Percentiles rank a stretch among this genome's conserved stretches.
phyloP scores from a whole-genome alignment of 2,113 vertebrate species.

The Osmerus mordax region DNA sequence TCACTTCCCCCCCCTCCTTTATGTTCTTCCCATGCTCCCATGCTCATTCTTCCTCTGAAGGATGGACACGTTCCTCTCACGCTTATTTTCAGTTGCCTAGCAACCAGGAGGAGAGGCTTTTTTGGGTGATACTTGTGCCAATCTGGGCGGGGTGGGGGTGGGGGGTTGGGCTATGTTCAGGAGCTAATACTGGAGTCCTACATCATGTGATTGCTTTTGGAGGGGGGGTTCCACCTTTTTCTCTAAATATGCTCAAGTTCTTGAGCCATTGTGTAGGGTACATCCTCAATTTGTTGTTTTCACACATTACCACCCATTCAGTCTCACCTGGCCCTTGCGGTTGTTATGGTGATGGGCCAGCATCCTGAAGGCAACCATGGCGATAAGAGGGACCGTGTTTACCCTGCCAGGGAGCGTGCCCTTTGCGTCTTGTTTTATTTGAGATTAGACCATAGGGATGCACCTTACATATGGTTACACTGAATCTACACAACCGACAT shows the following conservation, averaged over 20 bases:
- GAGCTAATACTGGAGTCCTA: background rate
- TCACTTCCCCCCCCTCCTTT: background rate
- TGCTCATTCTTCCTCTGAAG: conserved; percentile 20
- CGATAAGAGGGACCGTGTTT: too few species aligned
- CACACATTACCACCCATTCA: background rate
- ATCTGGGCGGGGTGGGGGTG: conserved; percentile 31
- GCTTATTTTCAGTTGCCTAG: conserved; percentile 70
- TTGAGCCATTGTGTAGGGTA: conserved; percentile 22
- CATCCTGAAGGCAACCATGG: conserved; percentile 12
- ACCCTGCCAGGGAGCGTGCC: background rate
- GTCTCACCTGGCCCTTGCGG: conserved; percentile 18
- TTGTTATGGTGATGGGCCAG: conserved; percentile 4
- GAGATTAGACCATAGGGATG: too few species aligned
- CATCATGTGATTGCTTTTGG: too few species aligned
- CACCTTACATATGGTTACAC: too few species aligned
- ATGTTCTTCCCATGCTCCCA: conserved; percentile 16
- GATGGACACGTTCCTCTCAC: conserved; percentile 47
- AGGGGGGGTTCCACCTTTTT: background rate
- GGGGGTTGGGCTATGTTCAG: background rate
- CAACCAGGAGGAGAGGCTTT: conserved; percentile 60
- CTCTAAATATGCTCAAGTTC: background rate
- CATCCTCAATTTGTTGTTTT: conserved; percentile 1
- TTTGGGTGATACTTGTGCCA: conserved; percentile 47
- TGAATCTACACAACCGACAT: too few species aligned
- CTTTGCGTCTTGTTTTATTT: background rate